Evolutionary conservation across 1,140 invertebrate genomes (phyloP), one percentile per base, ranked within the genome.

Genomic region (Antheraea mylitta): DNA sequence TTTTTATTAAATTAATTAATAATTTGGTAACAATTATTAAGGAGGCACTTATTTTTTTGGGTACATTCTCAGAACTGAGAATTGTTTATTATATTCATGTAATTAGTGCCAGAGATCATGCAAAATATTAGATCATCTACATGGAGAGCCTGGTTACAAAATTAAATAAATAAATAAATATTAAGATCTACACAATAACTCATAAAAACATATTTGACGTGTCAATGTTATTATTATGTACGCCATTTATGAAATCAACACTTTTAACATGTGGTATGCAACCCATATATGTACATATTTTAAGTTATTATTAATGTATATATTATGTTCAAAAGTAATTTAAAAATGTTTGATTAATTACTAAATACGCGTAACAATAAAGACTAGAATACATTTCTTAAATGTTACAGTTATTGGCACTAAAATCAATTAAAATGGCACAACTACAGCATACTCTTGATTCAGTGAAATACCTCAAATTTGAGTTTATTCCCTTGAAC

Each of bases 331-430:
- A 83, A 91, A 89, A 88, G 82, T 89, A 87, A 86, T 83, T 83
- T 86, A 72, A 88, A 87, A 87, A 91, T 83, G 85, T 87, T 53
- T 85, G 81, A 89, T 91, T 90, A 89, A 83, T 87, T 85, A 87
- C 89, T 90, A 89, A 90, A 90, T 90, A 90, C 86, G 87, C 81
- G 81, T 74, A 90, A 91, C 87, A 91, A 90, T 91, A 87, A 90
- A 89, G 88, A 92, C 90, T 92, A 92, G 90, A 91, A 90, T 90
- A 90, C 82, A 87, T 89, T 86, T 80, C 22, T 89, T 88, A 86
- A 77, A 76, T 85, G 74, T 85, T 83, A 90, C 90, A 90, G 90
- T 90, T 92, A 92, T 92, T 92, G 88, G 88, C 90, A 92, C 90
- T 90, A 91, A 85, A 80, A 84, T 88, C 74, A 86, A 86, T 82